phyloP scores from a whole-genome alignment of 2,888 invertebrate genomes.

The Leuctra nigra region DNA sequence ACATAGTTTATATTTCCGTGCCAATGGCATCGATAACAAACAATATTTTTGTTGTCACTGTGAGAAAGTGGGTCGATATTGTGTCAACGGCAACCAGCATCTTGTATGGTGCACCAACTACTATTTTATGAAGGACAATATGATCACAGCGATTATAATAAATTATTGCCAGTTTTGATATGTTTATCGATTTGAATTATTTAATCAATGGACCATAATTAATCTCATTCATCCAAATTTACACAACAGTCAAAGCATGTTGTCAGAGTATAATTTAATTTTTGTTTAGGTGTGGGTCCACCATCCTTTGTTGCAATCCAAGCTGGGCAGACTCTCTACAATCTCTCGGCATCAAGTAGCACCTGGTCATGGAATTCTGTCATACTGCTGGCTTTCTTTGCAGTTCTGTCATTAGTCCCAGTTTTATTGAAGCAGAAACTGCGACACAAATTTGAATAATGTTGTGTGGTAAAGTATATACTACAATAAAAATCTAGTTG shows the following conservation, averaged over 20 bases:
- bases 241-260: not conserved
- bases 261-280: not conserved
- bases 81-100: no score
- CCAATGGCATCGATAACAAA: no score
- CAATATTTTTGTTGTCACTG: no score
- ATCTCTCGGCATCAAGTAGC: conserved; percentile 80
- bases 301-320: conserved; percentile 97
- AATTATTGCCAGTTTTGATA: no score
- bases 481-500: no score
- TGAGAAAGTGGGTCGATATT: no score
- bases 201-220: no score
- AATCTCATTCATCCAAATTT: not conserved
- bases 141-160: no score
- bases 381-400: conserved; percentile 67
- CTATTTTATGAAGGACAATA: no score
- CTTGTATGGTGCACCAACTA: no score
- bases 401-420: conserved; percentile 77
- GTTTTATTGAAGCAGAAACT: conserved; percentile 77
- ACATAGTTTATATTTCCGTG: no score
- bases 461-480: no score
- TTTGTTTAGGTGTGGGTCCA: conserved; percentile 74
- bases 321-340: conserved; percentile 92
- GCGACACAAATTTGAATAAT: conserved; percentile 66
- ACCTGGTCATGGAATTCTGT: conserved; percentile 88
- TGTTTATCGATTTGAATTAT: not conserved